Base-by-base conservation (phyloP, 2,113 vertebrate genomes). In the Coracopsis vasa region DNA sequence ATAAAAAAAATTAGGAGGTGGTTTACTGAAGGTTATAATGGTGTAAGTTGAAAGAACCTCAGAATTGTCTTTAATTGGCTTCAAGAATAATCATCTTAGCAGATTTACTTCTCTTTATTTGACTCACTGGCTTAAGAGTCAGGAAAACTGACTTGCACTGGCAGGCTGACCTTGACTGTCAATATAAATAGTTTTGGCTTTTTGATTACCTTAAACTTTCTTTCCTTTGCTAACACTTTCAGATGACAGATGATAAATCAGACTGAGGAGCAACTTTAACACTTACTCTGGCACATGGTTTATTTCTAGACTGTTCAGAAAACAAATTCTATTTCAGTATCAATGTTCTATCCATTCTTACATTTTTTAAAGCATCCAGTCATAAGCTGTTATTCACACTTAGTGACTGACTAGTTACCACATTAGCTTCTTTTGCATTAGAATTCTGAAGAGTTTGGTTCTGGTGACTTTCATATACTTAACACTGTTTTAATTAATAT, bases 1-100 rank as follows among this genome's bases (percentile, higher is more conserved):
- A 96, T 95, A 88, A 95, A 97, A 97, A 97, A 94, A 95, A 96
- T 95, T 97, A 95, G 88, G 75, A 73, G 44, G 72, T 91, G 88
- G 86, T 97, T 97, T 90, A 90, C 54, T 88, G 60, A 53, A 90
- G 48, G 53, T 86, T 93, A 73, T 94, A 96, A 94, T 90, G 60
- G 83, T 72, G 29, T 86, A 86, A 95, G 80, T 90, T 97, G 86
- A 97, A 97, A 97, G 94, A 93, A 96, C 64, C 60, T 95, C 64
- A 19, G 42, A 92, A 95, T 86, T 86, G 67, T 53, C 80, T 96
- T 92, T 95, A 93, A 97, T 92, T 94, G 54, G 41, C 33, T 92
- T 85, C 67, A 86, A 86, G 67, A 93, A 70, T 50, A 93, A 90
- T 44, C 39, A 56, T 66, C 6, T 73, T 86, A 94, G 50, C 44